Conservation (phyloP, 2,888 invertebrate species). For the Trissolcus japonicus region DNA sequence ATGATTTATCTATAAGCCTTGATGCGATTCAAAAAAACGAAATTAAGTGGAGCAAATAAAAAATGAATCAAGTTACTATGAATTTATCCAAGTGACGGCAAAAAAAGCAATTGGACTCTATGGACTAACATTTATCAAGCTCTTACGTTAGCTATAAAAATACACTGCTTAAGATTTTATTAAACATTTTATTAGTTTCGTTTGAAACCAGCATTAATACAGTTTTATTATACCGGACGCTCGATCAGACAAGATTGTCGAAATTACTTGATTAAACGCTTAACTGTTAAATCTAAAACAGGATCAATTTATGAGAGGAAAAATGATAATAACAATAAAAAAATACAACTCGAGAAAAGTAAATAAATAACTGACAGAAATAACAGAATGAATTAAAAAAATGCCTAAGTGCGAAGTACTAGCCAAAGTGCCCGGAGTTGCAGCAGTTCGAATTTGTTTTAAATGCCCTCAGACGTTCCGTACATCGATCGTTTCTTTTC, state of each 20-base stretch:
- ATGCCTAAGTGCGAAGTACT: conserved; percentile 19
- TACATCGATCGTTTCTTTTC: conserved; percentile 24
- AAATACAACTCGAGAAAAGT: background rate
- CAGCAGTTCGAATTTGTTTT: conserved; percentile 47
- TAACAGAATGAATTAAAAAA: background rate
- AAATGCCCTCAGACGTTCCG: conserved; percentile 38
- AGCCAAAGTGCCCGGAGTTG: conserved; percentile 23
- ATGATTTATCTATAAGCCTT: background rate
- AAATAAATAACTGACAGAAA: conserved; percentile 13
- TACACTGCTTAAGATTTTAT: too few relatives aligned
- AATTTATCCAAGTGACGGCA: too few relatives aligned
- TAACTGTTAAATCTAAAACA: too few relatives aligned
- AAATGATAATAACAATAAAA: background rate
- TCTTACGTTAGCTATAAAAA: too few relatives aligned
- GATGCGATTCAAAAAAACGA: background rate
- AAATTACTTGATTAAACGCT: too few relatives aligned
- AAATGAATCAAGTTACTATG: background rate
- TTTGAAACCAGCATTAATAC: too few relatives aligned
- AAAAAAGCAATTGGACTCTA: too few relatives aligned
- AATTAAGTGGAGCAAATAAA: background rate
- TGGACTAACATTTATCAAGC: too few relatives aligned
- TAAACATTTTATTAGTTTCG: too few relatives aligned
- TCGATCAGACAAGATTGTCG: too few relatives aligned
- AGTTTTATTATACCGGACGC: too few relatives aligned
- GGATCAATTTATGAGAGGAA: background rate